These are phyloP conservation scores for Meteorus colon DNA, from an alignment of 2,888 invertebrate species.

Conservation along the genomic window DNA sequence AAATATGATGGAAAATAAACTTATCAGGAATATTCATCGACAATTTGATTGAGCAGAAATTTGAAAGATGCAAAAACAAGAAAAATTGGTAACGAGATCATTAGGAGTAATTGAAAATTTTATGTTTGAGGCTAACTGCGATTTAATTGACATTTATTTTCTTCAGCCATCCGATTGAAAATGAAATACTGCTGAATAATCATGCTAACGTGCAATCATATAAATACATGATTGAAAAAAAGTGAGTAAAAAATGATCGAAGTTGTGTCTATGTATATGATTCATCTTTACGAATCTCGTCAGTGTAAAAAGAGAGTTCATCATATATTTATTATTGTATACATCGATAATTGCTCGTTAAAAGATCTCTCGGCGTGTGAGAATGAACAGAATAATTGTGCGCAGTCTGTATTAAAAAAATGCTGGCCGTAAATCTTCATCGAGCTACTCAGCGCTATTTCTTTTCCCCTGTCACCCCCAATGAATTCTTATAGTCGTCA, in stretches of 20 bases:
- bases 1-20: background rate
- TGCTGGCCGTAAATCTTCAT: background rate
- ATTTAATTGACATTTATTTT: background rate
- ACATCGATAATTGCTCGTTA: slow-evolving; percentile 5
- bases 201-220: background rate
- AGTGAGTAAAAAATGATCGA: background rate
- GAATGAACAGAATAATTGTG: background rate
- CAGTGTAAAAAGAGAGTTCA: background rate
- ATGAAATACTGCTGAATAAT: slow-evolving; percentile 12
- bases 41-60: background rate
- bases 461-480: background rate
- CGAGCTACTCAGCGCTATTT: background rate
- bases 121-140: background rate
- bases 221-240: background rate
- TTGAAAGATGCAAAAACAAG: background rate
- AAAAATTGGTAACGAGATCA: background rate
- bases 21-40: background rate
- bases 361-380: background rate
- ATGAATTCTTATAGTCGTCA: background rate
- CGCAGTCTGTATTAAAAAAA: background rate
- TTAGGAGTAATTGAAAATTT: slow-evolving; percentile 1
- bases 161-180: background rate
- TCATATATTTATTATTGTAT: background rate
- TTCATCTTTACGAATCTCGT: background rate
- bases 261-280: background rate